Percentiles rank a stretch among this genome's conserved stretches.
phyloP scores from a whole-genome alignment of 1,140 invertebrate genomes.

The Trissolcus basalis region DNA sequence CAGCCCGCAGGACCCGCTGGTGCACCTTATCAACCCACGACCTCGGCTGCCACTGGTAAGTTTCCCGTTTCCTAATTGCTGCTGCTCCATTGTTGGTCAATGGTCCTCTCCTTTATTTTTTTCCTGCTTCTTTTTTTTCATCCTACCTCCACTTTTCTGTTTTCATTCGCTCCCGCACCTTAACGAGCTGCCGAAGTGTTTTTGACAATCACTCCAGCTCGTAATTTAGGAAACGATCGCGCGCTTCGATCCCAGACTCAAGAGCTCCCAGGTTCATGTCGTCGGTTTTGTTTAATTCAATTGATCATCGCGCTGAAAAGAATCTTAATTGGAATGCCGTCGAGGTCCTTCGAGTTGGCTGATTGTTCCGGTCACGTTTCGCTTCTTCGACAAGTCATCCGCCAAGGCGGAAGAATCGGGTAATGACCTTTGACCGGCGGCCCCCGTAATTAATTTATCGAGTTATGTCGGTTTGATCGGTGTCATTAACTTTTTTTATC shows the following conservation, averaged over 20 bases:
- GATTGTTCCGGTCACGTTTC: slow-evolving; percentile 34
- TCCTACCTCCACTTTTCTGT: slow-evolving; percentile 7
- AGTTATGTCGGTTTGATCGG: neutral
- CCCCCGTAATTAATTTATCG: neutral
- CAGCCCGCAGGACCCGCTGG: slow-evolving; percentile 74
- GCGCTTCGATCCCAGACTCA: slow-evolving; percentile 16
- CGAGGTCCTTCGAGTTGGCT: neutral
- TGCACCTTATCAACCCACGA: slow-evolving; percentile 80
- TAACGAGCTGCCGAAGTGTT: slow-evolving; percentile 52
- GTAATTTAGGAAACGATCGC: slow-evolving; percentile 32
- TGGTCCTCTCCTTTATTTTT: slow-evolving; percentile 21
- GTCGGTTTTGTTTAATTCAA: slow-evolving; percentile 45
- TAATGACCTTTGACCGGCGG: no score
- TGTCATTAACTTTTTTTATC: no score
- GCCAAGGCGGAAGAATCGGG: no score
- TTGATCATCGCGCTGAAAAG: slow-evolving; percentile 23
- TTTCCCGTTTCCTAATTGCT: slow-evolving; percentile 65
- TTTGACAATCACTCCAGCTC: slow-evolving; percentile 45
- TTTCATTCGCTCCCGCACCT: slow-evolving; percentile 17
- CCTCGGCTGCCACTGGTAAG: slow-evolving; percentile 79
- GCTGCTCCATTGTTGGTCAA: slow-evolving; percentile 57
- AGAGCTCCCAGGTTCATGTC: slow-evolving; percentile 38
- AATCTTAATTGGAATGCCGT: slow-evolving; percentile 23
- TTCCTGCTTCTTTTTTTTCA: slow-evolving; percentile 7
- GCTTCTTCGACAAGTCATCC: neutral